Conservation (phyloP, 2,113 vertebrate genomes). For the Chinchilla lanigera region DNA sequence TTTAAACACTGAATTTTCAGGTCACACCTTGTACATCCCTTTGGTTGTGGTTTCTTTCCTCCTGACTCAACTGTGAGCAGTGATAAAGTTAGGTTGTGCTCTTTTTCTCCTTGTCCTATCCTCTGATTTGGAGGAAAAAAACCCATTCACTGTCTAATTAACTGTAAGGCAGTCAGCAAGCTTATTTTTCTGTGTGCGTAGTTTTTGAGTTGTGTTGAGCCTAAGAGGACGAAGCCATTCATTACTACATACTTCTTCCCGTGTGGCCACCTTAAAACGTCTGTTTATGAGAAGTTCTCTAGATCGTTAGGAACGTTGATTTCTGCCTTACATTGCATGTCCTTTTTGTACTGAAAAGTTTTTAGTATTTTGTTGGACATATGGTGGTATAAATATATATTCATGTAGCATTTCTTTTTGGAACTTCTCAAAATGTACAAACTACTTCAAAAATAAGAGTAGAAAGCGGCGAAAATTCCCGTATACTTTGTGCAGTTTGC, state of each 20-base stretch:
- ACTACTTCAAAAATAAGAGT: neutral
- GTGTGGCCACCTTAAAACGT: neutral
- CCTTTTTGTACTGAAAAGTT: neutral
- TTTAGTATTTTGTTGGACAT: slow-evolving; percentile 53
- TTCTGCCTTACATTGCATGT: neutral
- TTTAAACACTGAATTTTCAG: neutral
- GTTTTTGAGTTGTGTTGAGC: neutral
- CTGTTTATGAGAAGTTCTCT: neutral
- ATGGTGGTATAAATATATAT: neutral
- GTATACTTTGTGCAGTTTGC: neutral
- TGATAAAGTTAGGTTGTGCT: neutral
- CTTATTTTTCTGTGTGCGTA: neutral
- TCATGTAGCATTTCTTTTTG: neutral
- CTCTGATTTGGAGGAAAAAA: neutral
- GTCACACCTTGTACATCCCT: neutral
- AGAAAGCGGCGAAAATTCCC: neutral
- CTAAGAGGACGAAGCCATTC: neutral
- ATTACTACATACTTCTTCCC: neutral
- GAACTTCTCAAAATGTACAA: slow-evolving; percentile 40
- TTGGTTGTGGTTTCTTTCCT: neutral
- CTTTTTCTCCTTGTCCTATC: neutral
- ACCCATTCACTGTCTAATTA: neutral
- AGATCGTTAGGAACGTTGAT: neutral
- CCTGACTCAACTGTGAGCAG: neutral
- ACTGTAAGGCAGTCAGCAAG: neutral